A percentile compares a stretch with the other conserved stretches of the same genome.
Evolutionary conservation across 1,140 invertebrate genomes (phyloP).

Genomic region (Phymorhynchus buccinoides): DNA sequence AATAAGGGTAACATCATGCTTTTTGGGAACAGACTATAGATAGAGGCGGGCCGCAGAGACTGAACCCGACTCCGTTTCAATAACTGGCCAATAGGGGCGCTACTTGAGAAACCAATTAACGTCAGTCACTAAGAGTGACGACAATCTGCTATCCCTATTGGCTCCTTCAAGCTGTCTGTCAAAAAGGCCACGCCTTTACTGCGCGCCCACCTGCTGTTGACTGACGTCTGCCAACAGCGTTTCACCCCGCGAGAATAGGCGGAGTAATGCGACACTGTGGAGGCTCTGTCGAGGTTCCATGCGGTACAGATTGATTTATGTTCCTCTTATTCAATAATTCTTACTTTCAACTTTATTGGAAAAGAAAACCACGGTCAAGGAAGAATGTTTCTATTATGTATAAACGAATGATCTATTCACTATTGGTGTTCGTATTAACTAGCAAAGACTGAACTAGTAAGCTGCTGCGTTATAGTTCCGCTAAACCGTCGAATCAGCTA

Average conservation of each 20-base stretch:
- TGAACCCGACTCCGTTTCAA: not conserved
- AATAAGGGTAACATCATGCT: too few relatives aligned
- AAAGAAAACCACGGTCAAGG: too few relatives aligned
- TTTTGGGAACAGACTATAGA: not conserved
- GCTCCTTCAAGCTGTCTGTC: not conserved
- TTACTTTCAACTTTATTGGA: too few relatives aligned
- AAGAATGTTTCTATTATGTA: too few relatives aligned
- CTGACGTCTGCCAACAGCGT: not conserved
- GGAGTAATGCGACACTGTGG: not conserved
- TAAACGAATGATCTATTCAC: too few relatives aligned
- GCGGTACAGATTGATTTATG: too few relatives aligned
- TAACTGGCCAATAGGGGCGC: not conserved
- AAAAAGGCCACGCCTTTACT: not conserved
- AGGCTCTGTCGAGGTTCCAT: not conserved
- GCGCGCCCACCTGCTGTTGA: not conserved
- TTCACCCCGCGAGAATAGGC: not conserved
- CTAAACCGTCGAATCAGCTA: too few relatives aligned
- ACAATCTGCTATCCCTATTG: not conserved
- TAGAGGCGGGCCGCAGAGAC: not conserved
- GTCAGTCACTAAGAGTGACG: not conserved
- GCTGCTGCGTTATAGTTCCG: too few relatives aligned
- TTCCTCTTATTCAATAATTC: too few relatives aligned
- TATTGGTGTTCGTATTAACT: too few relatives aligned
- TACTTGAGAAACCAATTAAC: not conserved
- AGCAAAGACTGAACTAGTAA: too few relatives aligned